Conservation (phyloP, 2,113 vertebrate genomes). For the Capreolus pygargus region DNA sequence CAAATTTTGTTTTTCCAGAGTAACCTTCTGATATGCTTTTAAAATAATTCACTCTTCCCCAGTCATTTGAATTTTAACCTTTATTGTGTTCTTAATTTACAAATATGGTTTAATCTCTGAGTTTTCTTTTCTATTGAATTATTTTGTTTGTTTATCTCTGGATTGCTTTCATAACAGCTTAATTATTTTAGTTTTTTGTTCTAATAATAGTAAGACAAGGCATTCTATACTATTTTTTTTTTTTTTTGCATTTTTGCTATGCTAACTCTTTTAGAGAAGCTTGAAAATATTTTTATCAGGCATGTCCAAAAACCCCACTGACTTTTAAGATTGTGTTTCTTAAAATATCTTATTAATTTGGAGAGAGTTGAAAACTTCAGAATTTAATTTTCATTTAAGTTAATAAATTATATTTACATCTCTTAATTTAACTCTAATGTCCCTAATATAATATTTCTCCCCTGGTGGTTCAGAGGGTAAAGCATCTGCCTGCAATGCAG, state of each 20-base stretch:
- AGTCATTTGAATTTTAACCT: background rate
- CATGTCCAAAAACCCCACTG: background rate
- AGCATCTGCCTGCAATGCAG: background rate
- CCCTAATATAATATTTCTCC: background rate
- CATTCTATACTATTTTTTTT: background rate
- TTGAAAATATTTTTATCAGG: background rate
- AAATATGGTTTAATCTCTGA: background rate
- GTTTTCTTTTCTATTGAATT: background rate
- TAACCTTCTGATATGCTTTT: background rate
- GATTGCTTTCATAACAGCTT: background rate
- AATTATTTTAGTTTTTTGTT: background rate
- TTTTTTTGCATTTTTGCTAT: background rate
- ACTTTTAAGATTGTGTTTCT: background rate
- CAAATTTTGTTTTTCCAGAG: background rate
- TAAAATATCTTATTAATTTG: background rate
- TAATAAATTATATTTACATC: background rate
- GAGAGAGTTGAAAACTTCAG: background rate
- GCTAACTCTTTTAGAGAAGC: background rate
- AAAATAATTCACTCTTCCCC: background rate
- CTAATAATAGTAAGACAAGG: background rate
- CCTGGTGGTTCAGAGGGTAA: background rate
- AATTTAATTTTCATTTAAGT: background rate
- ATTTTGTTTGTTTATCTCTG: background rate
- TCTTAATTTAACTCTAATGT: background rate
- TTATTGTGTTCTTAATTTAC: background rate